Evolutionary conservation across 2,797 vertebrate species (phyloP).

Genomic region (Falco rusticolus): DNA sequence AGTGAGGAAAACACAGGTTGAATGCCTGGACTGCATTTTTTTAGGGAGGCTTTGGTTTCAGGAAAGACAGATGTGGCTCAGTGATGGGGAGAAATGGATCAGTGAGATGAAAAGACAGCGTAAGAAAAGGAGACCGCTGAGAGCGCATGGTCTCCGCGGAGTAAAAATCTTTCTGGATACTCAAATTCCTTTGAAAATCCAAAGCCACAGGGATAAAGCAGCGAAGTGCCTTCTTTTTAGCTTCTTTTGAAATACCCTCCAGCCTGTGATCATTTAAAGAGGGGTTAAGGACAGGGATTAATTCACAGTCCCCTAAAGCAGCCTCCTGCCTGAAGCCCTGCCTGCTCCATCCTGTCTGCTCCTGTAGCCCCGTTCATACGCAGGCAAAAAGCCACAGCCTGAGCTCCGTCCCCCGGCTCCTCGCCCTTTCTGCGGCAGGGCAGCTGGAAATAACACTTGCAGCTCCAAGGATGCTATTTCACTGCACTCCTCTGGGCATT

Average conservation of each 20-base stretch:
- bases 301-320: background rate
- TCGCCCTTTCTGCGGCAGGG: background rate
- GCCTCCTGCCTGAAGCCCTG: background rate
- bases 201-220: background rate
- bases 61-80: background rate
- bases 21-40: background rate
- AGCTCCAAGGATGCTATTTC: background rate
- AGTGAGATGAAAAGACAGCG: background rate
- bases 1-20: background rate
- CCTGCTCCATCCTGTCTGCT: background rate
- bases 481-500: background rate
- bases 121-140: background rate
- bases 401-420: background rate
- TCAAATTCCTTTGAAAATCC: conserved; percentile 24
- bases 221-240: background rate
- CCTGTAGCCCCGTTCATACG: background rate
- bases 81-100: background rate
- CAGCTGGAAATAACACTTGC: background rate
- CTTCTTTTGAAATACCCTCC: background rate
- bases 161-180: background rate
- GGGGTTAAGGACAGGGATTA: background rate
- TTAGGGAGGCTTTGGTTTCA: background rate
- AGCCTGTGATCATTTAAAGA: background rate
- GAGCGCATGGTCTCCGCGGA: background rate
- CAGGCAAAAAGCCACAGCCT: background rate